Percentiles rank a stretch among this genome's conserved stretches.
Evolutionary conservation across 2,888 invertebrate genomes (phyloP).

Genomic region (Micropterix aruncella): DNA sequence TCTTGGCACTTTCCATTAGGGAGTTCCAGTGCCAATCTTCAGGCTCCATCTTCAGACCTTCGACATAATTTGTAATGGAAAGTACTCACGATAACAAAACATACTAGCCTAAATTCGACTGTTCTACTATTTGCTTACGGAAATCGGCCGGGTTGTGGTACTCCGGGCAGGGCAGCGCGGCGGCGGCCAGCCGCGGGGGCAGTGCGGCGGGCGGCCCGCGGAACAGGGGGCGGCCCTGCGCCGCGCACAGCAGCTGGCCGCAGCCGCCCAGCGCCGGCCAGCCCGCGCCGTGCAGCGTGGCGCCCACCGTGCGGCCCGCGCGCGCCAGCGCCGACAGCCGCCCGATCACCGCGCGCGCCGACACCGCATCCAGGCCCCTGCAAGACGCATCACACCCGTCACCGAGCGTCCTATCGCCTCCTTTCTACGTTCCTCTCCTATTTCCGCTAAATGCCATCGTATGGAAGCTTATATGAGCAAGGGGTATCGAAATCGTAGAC

Average conservation of each 20-base stretch:
- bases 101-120: too few relatives aligned
- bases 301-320: constrained; percentile 78
- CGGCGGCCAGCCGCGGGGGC: constrained; percentile 60
- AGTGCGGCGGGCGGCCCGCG: constrained; percentile 60
- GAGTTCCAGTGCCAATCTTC: too few relatives aligned
- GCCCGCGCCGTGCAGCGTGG: constrained; percentile 91
- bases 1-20: too few relatives aligned
- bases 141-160: constrained; percentile 96
- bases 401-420: constrained; percentile 11
- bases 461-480: constrained; percentile 12
- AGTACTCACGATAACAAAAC: too few relatives aligned
- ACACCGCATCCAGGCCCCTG: constrained; percentile 81
- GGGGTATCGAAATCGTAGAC: background rate
- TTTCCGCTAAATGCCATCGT: background rate
- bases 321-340: constrained; percentile 67
- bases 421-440: background rate
- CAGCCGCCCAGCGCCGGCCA: constrained; percentile 88
- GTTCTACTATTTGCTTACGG: too few relatives aligned
- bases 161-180: constrained; percentile 70
- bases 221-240: constrained; percentile 73
- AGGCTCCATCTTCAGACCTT: too few relatives aligned
- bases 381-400: constrained; percentile 15
- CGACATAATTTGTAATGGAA: too few relatives aligned
- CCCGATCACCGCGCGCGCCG: constrained; percentile 71
- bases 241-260: constrained; percentile 74